Evolutionary conservation across 2,797 vertebrate species (phyloP).

Genomic region (Chelidonichthys spinosus): DNA sequence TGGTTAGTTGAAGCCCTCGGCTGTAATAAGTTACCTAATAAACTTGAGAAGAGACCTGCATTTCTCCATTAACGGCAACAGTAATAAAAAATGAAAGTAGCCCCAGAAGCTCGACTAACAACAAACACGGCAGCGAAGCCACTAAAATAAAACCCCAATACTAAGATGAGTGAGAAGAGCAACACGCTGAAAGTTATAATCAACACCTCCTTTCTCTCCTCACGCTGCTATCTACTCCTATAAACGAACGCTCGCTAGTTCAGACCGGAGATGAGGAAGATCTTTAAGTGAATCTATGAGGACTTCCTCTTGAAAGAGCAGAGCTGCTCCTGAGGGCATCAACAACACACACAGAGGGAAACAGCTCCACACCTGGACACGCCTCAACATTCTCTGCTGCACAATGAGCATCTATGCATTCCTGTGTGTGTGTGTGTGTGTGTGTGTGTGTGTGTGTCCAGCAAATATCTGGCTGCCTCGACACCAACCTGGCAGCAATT

Average conservation of each 20-base stretch:
- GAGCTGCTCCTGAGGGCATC: constrained; percentile 63
- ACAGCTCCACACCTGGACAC: constrained; percentile 49
- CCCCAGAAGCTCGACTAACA: background rate
- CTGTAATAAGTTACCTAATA: background rate
- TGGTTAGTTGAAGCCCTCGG: background rate
- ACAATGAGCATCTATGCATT: background rate
- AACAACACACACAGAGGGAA: constrained; percentile 59
- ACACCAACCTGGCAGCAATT: constrained; percentile 78
- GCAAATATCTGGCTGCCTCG: constrained; percentile 56
- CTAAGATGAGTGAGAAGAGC: background rate
- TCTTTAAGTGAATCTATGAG: constrained; percentile 40
- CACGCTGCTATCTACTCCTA: background rate
- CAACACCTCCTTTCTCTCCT: background rate
- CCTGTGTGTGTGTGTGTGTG: constrained; percentile 5
- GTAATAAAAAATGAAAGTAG: background rate
- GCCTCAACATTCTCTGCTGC: background rate
- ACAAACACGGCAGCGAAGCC: background rate
- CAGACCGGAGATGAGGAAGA: constrained; percentile 24
- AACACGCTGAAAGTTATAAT: background rate
- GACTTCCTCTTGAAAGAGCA: constrained; percentile 52
- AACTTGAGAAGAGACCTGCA: background rate
- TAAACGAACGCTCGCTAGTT: background rate
- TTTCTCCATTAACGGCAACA: background rate
- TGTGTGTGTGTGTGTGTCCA: constrained; percentile 41
- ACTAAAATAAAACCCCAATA: constrained; percentile 1